Evolutionary conservation across 2,797 vertebrate genomes (phyloP).

Genomic region (Lophius americanus): DNA sequence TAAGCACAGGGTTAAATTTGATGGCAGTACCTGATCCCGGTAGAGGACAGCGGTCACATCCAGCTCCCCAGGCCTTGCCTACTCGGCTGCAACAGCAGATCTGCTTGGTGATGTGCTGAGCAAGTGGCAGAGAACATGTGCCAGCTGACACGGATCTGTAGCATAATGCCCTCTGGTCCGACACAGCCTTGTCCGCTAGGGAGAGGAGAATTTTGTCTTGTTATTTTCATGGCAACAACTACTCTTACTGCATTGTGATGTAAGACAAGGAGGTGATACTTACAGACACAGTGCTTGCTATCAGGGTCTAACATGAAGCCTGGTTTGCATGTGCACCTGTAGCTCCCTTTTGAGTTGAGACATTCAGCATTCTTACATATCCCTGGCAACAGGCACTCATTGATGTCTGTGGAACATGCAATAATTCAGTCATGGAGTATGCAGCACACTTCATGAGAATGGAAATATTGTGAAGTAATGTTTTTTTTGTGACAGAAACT

Average conservation of each 20-base stretch:
- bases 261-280: constrained; percentile 37
- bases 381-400: constrained; percentile 80
- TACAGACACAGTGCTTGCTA: constrained; percentile 83
- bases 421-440: constrained; percentile 23
- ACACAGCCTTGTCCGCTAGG: constrained; percentile 84
- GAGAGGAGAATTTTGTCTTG: constrained; percentile 7
- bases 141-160: constrained; percentile 72
- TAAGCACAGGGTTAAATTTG: background rate
- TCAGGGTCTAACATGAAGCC: constrained; percentile 81
- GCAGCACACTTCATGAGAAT: constrained; percentile 6
- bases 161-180: constrained; percentile 73
- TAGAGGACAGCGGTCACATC: constrained; percentile 81
- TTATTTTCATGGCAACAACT: no score
- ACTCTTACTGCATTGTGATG: no score
- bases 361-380: constrained; percentile 83
- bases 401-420: constrained; percentile 77
- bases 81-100: constrained; percentile 87
- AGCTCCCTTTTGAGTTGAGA: constrained; percentile 83
- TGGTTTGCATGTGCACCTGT: constrained; percentile 81
- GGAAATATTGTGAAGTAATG: constrained; percentile 41
- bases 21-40: constrained; percentile 76
- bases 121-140: constrained; percentile 77
- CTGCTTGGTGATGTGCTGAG: constrained; percentile 83
- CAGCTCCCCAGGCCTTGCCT: constrained; percentile 82
- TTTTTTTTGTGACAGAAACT: constrained; percentile 26